These are phyloP conservation scores for Tuberolachnus salignus DNA, from an alignment of 2,888 invertebrate genomes.

Conservation along the genomic window DNA sequence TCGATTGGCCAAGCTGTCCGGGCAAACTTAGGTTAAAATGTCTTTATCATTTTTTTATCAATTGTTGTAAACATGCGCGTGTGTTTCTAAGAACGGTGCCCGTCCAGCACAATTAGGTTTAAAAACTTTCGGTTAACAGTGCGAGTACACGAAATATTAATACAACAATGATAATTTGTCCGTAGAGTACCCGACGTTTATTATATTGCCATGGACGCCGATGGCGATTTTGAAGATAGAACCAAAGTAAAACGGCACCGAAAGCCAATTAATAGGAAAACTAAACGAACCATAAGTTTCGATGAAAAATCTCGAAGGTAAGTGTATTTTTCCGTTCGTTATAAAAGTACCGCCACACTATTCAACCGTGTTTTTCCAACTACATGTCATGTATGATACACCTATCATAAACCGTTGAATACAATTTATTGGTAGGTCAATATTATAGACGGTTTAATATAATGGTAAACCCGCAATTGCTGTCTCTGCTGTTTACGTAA, in stretches of 20 bases:
- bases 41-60: conserved; percentile 30
- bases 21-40: conserved; percentile 19
- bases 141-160: neutral
- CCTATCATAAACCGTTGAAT: too few relatives aligned
- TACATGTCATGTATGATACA: too few relatives aligned
- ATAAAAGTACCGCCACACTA: too few relatives aligned
- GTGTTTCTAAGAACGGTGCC: neutral
- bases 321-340: conserved; percentile 57
- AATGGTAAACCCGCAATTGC: too few relatives aligned
- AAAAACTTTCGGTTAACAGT: too few relatives aligned
- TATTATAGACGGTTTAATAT: too few relatives aligned
- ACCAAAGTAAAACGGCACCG: conserved; percentile 59
- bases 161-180: too few relatives aligned
- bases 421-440: too few relatives aligned
- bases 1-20: neutral
- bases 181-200: neutral
- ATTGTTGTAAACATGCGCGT: neutral
- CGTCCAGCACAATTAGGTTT: neutral
- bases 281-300: conserved; percentile 67
- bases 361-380: too few relatives aligned
- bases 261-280: conserved; percentile 65
- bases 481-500: too few relatives aligned
- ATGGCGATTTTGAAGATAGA: conserved; percentile 40
- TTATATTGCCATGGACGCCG: neutral
- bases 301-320: conserved; percentile 70